Evolutionary conservation across 2,888 invertebrate species (phyloP), one percentile per base, ranked within the genome.

Genomic region (Heliconius erato): DNA sequence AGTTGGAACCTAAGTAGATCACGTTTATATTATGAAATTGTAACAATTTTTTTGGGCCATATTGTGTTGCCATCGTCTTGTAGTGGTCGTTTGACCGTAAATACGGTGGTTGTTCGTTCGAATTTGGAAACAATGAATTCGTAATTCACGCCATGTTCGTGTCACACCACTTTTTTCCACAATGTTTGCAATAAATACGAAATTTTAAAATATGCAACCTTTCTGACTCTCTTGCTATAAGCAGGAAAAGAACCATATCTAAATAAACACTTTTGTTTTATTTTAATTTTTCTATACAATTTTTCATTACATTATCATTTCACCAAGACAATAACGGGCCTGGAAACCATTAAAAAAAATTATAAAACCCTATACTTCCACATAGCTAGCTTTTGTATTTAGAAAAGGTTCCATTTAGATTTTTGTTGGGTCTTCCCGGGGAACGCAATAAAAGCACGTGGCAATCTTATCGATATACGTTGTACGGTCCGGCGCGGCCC

Each of bases 401-500:
- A 83, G 82, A 83, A 86, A 84, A 83, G 85, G 88, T 87, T 90
- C 92, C 91, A 92, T 93, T 92, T 92, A 90, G 89, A 91, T 91
- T 91, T 91, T 91, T 90, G 84, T 84, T 79, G 85, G 87, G 86
- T 89, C 90, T 90, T 90, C 89, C 87, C 88, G 88, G 87, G 86
- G 89, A 87, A 89, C 91, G 94, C 94, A 93, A 94, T 94, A 92
- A 93, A 94, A 93, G 88, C 91, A 91, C 87, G 89, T 89, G 88
- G 88, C 88, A 90, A 90, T 93, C 93, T 94, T 93, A 93, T 94
- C 93, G 94, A 94, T 92, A 93, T 94, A 91, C 90, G 91, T 89
- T 94, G 94, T 93, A 89, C 86, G 86, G 87, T 87, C 87, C 88
- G 87, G 90, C 93, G 93, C 89, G 90, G 89, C 93, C 76, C 84